Evolutionary conservation across 1,140 invertebrate genomes (phyloP).

Genomic region (Mycetomoellerius zeteki): DNA sequence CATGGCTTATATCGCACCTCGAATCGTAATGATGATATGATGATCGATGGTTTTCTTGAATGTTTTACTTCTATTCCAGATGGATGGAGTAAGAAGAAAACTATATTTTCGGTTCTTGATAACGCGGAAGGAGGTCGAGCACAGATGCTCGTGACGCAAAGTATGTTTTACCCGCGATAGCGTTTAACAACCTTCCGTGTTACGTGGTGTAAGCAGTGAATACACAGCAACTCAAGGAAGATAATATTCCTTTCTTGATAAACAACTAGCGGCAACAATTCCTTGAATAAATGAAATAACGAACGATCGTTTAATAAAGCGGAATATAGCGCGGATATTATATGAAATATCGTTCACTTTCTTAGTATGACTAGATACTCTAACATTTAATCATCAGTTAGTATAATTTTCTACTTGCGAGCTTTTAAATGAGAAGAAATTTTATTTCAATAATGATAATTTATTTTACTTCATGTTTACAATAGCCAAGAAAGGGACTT

Average conservation of each 20-base stretch:
- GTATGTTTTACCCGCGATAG: slow-evolving; percentile 57
- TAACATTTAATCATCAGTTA: neutral
- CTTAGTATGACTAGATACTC: neutral
- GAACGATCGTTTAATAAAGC: slow-evolving; percentile 23
- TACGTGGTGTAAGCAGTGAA: slow-evolving; percentile 14
- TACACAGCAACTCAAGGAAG: slow-evolving; percentile 16
- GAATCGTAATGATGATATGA: neutral
- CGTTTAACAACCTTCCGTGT: slow-evolving; percentile 46
- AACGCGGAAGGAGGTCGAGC: slow-evolving; percentile 64
- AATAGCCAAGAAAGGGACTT: no score
- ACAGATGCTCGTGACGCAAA: slow-evolving; percentile 66
- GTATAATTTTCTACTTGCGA: neutral
- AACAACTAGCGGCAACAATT: slow-evolving; percentile 40
- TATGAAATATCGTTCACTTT: neutral
- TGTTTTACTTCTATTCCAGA: neutral
- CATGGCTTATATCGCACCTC: neutral
- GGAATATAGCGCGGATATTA: neutral
- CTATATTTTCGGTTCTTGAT: slow-evolving; percentile 61
- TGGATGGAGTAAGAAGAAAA: slow-evolving; percentile 36
- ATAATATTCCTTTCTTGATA: slow-evolving; percentile 49
- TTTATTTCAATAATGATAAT: neutral
- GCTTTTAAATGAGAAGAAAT: neutral
- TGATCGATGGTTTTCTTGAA: slow-evolving; percentile 5
- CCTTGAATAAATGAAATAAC: slow-evolving; percentile 25
- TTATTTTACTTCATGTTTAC: no score